phyloP scores from a whole-genome alignment of 2,113 vertebrate genomes.

The Alaudala cheleensis region DNA sequence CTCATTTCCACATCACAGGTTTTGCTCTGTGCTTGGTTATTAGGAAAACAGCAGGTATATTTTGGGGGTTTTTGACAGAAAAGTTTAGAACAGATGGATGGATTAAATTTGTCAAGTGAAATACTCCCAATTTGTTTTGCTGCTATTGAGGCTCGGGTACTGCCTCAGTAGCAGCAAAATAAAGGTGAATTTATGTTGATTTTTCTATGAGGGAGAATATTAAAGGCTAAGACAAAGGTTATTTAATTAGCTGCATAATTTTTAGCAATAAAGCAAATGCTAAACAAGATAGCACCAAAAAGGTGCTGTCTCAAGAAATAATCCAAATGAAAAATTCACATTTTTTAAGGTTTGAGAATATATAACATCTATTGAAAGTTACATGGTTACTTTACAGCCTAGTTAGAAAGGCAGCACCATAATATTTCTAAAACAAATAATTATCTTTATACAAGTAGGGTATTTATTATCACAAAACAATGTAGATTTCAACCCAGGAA shows the following conservation, averaged over 20 bases:
- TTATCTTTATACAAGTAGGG: background rate
- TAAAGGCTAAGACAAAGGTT: background rate
- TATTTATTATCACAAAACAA: background rate
- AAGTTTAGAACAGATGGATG: background rate
- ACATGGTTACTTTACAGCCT: background rate
- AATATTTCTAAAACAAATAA: background rate
- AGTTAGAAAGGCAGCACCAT: background rate
- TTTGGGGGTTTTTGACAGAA: background rate
- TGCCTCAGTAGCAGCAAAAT: too few relatives aligned
- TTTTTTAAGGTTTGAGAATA: background rate
- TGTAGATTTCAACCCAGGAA: background rate
- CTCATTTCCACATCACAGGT: conserved; percentile 36
- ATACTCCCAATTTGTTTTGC: background rate
- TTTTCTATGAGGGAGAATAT: background rate
- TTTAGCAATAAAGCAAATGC: background rate
- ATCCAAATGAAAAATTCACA: background rate
- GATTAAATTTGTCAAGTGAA: conserved; percentile 9
- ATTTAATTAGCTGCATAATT: conserved; percentile 2
- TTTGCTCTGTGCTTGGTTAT: background rate
- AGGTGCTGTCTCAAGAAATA: background rate
- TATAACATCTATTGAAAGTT: background rate
- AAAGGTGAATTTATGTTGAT: background rate
- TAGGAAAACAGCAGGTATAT: background rate
- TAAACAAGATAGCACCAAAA: background rate
- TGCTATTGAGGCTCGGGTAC: background rate